Evolutionary conservation across 1,140 invertebrate species (phyloP), one percentile per base, ranked within the genome.

Genomic region (Pseudomyrmex pallidus): DNA sequence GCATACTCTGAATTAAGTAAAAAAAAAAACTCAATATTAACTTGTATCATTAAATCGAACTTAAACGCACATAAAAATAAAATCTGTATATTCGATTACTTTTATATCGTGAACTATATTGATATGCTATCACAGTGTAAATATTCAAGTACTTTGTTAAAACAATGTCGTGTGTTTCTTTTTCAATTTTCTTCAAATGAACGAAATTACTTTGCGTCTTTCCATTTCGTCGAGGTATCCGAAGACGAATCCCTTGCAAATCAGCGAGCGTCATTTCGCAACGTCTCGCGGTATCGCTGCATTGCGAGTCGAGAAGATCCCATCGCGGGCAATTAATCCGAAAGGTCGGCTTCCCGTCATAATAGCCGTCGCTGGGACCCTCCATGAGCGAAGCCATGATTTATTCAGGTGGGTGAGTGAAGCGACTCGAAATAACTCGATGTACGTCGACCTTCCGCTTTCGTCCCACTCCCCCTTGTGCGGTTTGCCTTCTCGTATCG

Each of bases 351-450:
- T 22, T 46, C 63, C 7, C 50, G 50, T 56, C 73, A 63, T 84
- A 80, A 74, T 87, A 80, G 48, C 59, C 54, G 61, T 63, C 44
- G 61, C 50, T 17, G 52, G 17, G 68, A 44, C 10, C 62, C 56
- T 68, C 54, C 48, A 35, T 35, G 20, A 85, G 46, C 64, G 56
- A 77, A 87, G 56, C 8, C 59, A 87, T 77, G 73, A 87, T 87
- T 87, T 87, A 88, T 85, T 72, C 72, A 57, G 66, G 25, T 17
- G 56, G 70, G 59, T 68, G 74, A 62, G 35, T 46, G 22, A 82
- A 66, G 63, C 54, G 54, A 74, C 68, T 84, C 68, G 72, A 85
- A 82, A 82, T 67, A 54, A 62, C 72, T 67, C 82, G 46, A 61
- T 82, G 22, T 62, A 61, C 82, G 57, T 77, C 67, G 66, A 73